Conservation (phyloP, 1,140 invertebrate genomes). For the Zaprionus vittiger region DNA sequence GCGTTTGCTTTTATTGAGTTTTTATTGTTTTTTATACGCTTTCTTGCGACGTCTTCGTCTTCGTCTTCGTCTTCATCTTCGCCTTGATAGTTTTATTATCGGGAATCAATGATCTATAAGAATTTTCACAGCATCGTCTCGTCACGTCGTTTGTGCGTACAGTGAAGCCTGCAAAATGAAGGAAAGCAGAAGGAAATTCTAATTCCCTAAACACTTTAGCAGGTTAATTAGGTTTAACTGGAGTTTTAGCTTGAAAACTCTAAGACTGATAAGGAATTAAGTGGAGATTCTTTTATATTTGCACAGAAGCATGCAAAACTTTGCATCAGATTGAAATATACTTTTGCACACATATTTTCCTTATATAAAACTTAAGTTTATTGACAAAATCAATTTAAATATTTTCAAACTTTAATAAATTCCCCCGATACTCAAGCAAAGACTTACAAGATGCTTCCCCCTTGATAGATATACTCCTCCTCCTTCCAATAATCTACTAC, state of each 20-base stretch:
- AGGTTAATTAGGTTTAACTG: too few species aligned
- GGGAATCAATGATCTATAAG: slow-evolving; percentile 79
- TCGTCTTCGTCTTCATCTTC: slow-evolving; percentile 28
- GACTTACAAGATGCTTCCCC: background rate
- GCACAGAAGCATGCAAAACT: too few species aligned
- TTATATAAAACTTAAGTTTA: background rate
- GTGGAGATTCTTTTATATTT: too few species aligned
- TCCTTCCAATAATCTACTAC: background rate
- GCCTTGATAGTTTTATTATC: slow-evolving; percentile 82
- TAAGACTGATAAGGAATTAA: too few species aligned
- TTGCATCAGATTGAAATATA: too few species aligned
- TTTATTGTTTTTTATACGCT: slow-evolving; percentile 80
- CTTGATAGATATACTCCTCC: background rate
- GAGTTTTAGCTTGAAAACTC: too few species aligned
- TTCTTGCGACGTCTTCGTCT: slow-evolving; percentile 11
- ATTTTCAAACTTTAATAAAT: too few species aligned
- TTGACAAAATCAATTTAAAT: too few species aligned
- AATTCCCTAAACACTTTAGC: background rate
- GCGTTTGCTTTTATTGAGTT: slow-evolving; percentile 80
- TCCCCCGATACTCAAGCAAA: background rate
- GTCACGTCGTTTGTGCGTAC: slow-evolving; percentile 37
- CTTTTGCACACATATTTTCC: background rate
- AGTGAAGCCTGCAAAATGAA: slow-evolving; percentile 6
- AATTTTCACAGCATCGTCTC: slow-evolving; percentile 38
- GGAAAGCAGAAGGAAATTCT: background rate